A percentile compares a stretch with the other conserved stretches of the same genome.
These are phyloP conservation scores for Ormyrus nitidulus DNA, from an alignment of 2,888 invertebrate genomes.

Conservation along the genomic window DNA sequence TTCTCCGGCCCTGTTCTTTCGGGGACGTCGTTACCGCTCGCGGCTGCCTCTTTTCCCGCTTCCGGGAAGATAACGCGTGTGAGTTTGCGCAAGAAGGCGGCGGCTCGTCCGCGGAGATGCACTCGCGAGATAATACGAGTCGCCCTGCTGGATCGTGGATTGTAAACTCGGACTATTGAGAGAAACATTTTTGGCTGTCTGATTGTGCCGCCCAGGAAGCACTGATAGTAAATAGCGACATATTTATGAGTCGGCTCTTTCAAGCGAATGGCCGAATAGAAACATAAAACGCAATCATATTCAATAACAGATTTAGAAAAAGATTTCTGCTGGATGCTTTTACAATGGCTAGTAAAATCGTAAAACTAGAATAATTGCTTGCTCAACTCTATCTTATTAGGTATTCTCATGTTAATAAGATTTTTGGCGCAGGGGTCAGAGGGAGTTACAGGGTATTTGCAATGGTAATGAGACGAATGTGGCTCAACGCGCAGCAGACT, in stretches of 20 bases:
- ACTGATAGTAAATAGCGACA: too few relatives aligned
- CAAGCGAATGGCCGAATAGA: too few relatives aligned
- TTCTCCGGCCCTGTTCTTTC: neutral
- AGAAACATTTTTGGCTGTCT: too few relatives aligned
- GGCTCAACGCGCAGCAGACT: neutral
- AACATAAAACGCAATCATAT: too few relatives aligned
- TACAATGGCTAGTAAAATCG: too few relatives aligned
- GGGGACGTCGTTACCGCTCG: conserved; percentile 23
- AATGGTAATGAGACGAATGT: conserved; percentile 58
- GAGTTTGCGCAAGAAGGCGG: conserved; percentile 22
- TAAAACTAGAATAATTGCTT: conserved; percentile 20
- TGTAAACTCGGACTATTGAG: too few relatives aligned
- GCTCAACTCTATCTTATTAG: conserved; percentile 32
- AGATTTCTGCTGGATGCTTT: too few relatives aligned
- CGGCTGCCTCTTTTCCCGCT: neutral
- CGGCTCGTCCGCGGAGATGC: neutral
- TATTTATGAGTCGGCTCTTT: too few relatives aligned
- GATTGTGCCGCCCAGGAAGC: too few relatives aligned
- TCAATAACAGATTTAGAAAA: too few relatives aligned
- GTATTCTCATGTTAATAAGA: conserved; percentile 62
- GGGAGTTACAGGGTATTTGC: conserved; percentile 55
- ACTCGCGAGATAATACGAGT: too few relatives aligned
- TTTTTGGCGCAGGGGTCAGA: conserved; percentile 56
- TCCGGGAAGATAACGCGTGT: conserved; percentile 37
- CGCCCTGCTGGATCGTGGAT: too few relatives aligned